Evolutionary conservation across 2,888 invertebrate genomes (phyloP).

Genomic region (Rosalia funebris): DNA sequence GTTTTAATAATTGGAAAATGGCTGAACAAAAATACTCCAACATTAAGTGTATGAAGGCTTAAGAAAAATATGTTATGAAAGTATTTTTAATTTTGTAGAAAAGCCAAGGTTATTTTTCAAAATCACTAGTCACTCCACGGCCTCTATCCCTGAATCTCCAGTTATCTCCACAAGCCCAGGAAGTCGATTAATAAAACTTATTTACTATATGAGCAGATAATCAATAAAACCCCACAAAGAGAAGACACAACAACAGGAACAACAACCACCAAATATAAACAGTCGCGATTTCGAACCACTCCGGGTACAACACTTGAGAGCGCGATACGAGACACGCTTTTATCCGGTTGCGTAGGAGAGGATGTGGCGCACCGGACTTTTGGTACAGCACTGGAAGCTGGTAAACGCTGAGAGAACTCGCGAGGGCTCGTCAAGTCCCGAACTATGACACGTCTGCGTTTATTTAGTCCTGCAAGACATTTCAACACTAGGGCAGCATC

Average conservation of each 20-base stretch:
- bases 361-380: slow-evolving; percentile 40
- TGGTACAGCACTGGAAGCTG: slow-evolving; percentile 47
- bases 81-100: too few species aligned
- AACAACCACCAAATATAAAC: background rate
- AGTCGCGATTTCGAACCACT: background rate
- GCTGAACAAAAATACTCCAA: too few species aligned
- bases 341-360: slow-evolving; percentile 23
- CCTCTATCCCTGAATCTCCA: background rate
- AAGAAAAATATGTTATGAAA: too few species aligned
- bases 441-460: slow-evolving; percentile 46
- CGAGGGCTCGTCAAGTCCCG: slow-evolving; percentile 44
- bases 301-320: background rate
- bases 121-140: background rate
- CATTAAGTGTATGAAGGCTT: too few species aligned
- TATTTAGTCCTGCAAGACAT: slow-evolving; percentile 40
- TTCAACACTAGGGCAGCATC: slow-evolving; percentile 30
- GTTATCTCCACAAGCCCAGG: too few species aligned
- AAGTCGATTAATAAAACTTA: too few species aligned
- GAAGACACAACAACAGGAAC: background rate
- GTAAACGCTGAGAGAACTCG: slow-evolving; percentile 40
- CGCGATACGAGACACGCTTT: slow-evolving; percentile 26
- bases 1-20: too few species aligned
- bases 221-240: too few species aligned
- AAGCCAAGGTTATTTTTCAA: too few species aligned
- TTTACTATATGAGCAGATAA: too few species aligned